Conservation (phyloP, 2,113 vertebrate species). For the Malaclemys terrapin region DNA sequence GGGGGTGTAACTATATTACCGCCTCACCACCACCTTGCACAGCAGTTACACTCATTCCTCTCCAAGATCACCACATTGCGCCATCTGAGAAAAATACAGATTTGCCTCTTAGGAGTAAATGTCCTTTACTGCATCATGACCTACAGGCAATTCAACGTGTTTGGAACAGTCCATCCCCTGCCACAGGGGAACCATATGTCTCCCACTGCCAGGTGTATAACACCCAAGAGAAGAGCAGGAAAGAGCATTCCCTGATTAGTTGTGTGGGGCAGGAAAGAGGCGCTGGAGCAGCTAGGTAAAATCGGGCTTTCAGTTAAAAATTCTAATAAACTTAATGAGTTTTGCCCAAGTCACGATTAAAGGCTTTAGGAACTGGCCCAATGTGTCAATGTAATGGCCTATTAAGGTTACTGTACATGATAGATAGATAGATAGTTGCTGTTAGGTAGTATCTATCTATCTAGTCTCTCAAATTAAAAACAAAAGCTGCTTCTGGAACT, state of each 20-base stretch:
- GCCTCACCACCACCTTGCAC: too few species aligned
- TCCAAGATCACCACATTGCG: too few species aligned
- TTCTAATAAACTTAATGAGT: background rate
- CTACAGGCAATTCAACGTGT: background rate
- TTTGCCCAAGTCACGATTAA: background rate
- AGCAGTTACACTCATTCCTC: too few species aligned
- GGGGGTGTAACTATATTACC: too few species aligned
- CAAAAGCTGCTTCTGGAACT: background rate
- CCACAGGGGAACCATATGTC: background rate
- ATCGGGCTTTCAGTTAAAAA: background rate
- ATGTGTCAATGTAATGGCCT: background rate
- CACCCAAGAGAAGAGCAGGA: background rate
- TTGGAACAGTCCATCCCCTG: background rate
- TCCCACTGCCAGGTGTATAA: background rate
- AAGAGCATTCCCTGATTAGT: background rate
- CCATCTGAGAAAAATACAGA: too few species aligned
- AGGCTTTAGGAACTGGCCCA: background rate
- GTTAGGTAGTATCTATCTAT: too few species aligned
- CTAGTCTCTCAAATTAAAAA: too few species aligned
- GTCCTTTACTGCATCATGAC: too few species aligned
- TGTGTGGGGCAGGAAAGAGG: background rate
- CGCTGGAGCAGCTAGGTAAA: background rate
- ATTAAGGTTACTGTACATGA: background rate
- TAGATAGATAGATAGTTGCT: too few species aligned
- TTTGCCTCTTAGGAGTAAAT: too few species aligned